These are phyloP conservation scores for Listronotus bonariensis DNA, from an alignment of 1,140 invertebrate genomes.

Conservation along the genomic window DNA sequence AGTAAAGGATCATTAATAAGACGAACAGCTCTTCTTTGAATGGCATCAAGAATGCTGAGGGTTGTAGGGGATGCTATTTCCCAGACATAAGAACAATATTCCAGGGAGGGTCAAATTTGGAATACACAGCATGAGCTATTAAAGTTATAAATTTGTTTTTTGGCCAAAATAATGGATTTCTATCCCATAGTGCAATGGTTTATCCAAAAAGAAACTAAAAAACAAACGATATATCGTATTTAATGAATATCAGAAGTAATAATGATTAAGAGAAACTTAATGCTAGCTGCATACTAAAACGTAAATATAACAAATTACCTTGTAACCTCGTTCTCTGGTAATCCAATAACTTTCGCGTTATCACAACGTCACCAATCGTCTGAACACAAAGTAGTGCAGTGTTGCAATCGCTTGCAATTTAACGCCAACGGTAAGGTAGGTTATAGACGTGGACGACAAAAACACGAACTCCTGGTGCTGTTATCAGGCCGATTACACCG, in stretches of 20 bases:
- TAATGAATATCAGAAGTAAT: neutral
- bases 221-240: too few species aligned
- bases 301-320: slow-evolving; percentile 35
- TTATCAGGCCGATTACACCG: slow-evolving; percentile 11
- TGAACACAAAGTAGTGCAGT: slow-evolving; percentile 11
- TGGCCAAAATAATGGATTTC: too few species aligned
- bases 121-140: too few species aligned
- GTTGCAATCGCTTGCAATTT: slow-evolving; percentile 29
- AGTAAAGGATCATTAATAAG: too few species aligned
- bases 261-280: neutral
- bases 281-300: neutral
- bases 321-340: slow-evolving; percentile 35
- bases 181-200: too few species aligned
- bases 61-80: too few species aligned
- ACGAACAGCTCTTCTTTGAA: too few species aligned
- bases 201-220: too few species aligned
- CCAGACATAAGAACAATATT: too few species aligned
- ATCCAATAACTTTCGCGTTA: slow-evolving; percentile 36
- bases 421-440: slow-evolving; percentile 10
- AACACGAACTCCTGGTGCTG: slow-evolving; percentile 9
- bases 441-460: slow-evolving; percentile 11
- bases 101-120: too few species aligned
- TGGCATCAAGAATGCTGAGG: too few species aligned
- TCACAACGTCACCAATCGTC: slow-evolving; percentile 32
- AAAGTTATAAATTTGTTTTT: too few species aligned